Evolutionary conservation across 2,888 invertebrate species (phyloP).

Genomic region (Lysandra bellargus): DNA sequence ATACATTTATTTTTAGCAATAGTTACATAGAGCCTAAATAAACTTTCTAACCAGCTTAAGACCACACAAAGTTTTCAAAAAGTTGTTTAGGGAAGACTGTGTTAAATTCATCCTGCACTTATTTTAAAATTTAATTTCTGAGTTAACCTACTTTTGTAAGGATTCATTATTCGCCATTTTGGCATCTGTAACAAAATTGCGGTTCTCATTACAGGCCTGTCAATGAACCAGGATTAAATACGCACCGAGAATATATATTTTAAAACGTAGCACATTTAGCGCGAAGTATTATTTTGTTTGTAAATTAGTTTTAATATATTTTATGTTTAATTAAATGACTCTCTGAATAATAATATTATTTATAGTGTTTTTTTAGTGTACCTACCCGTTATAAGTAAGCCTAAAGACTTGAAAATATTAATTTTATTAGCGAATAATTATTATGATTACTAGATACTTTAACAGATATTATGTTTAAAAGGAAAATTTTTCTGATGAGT

Average conservation of each 20-base stretch:
- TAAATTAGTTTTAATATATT: neutral
- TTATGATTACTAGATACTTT: too few species aligned
- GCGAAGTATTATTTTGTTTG: neutral
- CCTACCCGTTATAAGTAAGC: too few species aligned
- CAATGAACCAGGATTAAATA: constrained; percentile 14
- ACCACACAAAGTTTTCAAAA: too few species aligned
- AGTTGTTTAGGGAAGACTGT: too few species aligned
- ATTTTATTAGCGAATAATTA: too few species aligned
- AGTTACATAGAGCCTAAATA: too few species aligned
- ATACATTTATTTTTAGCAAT: too few species aligned
- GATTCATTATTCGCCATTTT: neutral
- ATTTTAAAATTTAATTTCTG: neutral
- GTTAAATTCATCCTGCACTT: too few species aligned
- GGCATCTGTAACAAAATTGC: neutral
- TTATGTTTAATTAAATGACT: constrained; percentile 4
- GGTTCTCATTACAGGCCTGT: constrained; percentile 25
- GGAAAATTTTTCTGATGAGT: neutral
- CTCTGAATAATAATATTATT: neutral
- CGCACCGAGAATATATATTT: neutral
- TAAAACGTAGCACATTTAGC: neutral
- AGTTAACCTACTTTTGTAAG: neutral
- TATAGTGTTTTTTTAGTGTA: neutral
- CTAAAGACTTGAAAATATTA: too few species aligned
- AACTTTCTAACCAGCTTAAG: too few species aligned
- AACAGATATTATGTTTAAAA: too few species aligned